Base-by-base conservation (phyloP, 2,888 invertebrate genomes). In the Lumbricus terrestris region DNA sequence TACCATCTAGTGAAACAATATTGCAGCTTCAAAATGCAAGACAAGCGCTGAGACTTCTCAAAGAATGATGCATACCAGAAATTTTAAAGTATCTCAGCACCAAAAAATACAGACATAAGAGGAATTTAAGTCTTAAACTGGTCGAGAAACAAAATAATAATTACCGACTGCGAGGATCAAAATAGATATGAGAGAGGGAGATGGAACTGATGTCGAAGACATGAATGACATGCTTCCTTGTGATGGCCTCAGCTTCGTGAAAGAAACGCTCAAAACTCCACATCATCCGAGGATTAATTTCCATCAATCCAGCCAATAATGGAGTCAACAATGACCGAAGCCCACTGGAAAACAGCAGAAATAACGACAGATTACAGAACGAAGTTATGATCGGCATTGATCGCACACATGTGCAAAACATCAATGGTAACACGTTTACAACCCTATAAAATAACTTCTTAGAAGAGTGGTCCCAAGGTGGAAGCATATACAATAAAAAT, bases 261-360 rank as follows among this genome's bases (percentile, higher is more conserved):
- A 99, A 99, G 95, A 98, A 98, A 92, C 96, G 96, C 89, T 98
- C 98, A 94, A 98, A 99, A 88, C 96, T 97, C 98, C 98, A 98
- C 94, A 98, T 98, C 93, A 97, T 96, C 92, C 97, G 96, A 0
- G 97, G 97, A 95, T 98, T 97, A 82, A 97, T 97, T 95, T 98
- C 98, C 88, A 98, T 95, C 88, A 99, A 95, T 0, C 98, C 98
- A 0, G 98, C 98, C 89, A 99, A 95, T 16, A 99, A 95, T 0
- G 98, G 98, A 0, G 98, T 98, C 0, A 98, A 97, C 42, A 98
- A 96, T 93, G 97, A 97, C 93, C 97, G 97, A 1, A 98, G 95
- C 0, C 98, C 98, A 8, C 95, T 95, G 92, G 33, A 92, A 90
- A 23, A 20, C 29, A n/a, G 4, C 38, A 35, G 6, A 88, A 69